Conservation (phyloP, 53 echinoderm and acorn worm species). For the Stichopus horrens region DNA sequence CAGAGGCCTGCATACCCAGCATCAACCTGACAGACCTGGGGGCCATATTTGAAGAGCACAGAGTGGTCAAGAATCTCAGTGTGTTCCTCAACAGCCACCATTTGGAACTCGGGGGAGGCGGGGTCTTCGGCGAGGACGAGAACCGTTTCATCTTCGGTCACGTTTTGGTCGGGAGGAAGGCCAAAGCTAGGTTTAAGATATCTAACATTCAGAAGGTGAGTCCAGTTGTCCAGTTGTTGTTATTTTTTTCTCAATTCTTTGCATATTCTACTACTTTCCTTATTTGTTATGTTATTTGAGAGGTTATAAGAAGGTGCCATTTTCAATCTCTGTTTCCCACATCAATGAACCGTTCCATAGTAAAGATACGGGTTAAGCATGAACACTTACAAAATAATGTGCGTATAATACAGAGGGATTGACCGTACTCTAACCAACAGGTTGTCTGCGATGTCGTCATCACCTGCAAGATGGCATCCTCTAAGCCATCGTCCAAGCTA, state of each 20-base stretch:
- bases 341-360: too few species aligned
- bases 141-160: slow-evolving; percentile 99
- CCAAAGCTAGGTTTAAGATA: slow-evolving; percentile 92
- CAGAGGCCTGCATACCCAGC: slow-evolving; percentile 95
- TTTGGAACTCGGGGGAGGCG: slow-evolving; percentile 91
- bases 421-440: slow-evolving; percentile 31
- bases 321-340: too few species aligned
- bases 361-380: too few species aligned
- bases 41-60: slow-evolving; percentile 96
- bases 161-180: slow-evolving; percentile 91
- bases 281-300: not conserved
- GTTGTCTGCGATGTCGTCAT: slow-evolving; percentile 90
- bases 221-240: not conserved
- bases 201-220: slow-evolving; percentile 92
- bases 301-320: not conserved
- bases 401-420: too few species aligned
- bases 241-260: not conserved
- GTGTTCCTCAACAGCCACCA: slow-evolving; percentile 97
- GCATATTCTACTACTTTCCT: not conserved
- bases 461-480: slow-evolving; percentile 82
- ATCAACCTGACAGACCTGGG: slow-evolving; percentile 91
- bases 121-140: slow-evolving; percentile 97
- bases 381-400: too few species aligned
- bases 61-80: slow-evolving; percentile 92
- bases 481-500: slow-evolving; percentile 89